Evolutionary conservation across 2,113 vertebrate species (phyloP), one percentile per base, ranked within the genome.

Genomic region (Oreochromis tanganicae): DNA sequence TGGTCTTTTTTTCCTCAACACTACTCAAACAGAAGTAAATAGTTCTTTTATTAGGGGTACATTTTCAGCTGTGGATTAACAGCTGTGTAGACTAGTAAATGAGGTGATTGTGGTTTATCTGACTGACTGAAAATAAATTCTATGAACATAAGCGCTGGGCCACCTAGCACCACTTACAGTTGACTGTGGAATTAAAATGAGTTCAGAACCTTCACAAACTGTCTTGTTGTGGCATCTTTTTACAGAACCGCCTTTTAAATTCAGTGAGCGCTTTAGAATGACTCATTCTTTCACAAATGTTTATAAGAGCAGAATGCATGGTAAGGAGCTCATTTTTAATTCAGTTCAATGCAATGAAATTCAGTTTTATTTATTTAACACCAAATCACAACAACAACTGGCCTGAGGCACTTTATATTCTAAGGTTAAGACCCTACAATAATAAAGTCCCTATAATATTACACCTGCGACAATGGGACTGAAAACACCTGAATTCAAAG

Each of bases 141-240:
- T 5, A 2, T 75, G 16, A 29, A 32, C 71, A 32, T 19, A 19
- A 7, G 9, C 27, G 29, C 68, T 75, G 41, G 24, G 41, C 2
- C 43, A 48, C 14, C 24, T 19, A 12, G 24, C 41, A 48, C 41
- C 68, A 17, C 41, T 73, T 48, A 48, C 9, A 73, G 41, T 29
- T 7, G 8, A 0, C 4, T 46, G 21, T 73, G 41, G 2, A 29
- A 0, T 48, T 48, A 29, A 27, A 11, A 29, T 0, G 14, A 19
- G 24, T 10, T 10, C 24, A 48, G 41, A 75, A 17, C 43, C 43
- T 50, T 75, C 43, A 1, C 71, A 75, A 29, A 32, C 24, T 50
- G 9, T 19, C 24, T 75, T 48, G 14, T 0, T 3, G 21, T 29
- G 71, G 4, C 16, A 29, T 48, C 24, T 48, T 75, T 29, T 75